Conservation (phyloP, 2,797 vertebrate species). For the Tragopan temminckii region DNA sequence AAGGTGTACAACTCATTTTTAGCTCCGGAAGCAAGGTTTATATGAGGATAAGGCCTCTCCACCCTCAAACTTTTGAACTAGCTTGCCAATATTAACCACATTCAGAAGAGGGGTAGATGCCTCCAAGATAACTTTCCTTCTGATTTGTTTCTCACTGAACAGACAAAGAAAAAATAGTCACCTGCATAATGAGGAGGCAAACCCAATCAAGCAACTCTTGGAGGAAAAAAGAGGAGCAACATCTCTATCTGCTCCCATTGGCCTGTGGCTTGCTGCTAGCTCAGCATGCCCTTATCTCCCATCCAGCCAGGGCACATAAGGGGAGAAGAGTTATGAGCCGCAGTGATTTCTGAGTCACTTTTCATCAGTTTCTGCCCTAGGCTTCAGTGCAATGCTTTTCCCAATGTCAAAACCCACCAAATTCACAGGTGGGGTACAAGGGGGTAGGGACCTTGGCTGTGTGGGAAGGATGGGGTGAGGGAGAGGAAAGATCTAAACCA, state of each 20-base stretch:
- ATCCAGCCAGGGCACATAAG: neutral
- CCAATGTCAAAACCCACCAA: neutral
- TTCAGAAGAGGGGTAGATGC: constrained; percentile 22
- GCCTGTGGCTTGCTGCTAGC: neutral
- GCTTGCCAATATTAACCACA: constrained; percentile 25
- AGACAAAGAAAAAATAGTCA: constrained; percentile 37
- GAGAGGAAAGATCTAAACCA: neutral
- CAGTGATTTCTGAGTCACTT: neutral
- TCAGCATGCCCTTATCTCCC: neutral
- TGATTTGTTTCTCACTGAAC: constrained; percentile 50
- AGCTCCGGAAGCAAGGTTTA: constrained; percentile 49
- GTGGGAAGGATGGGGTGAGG: neutral
- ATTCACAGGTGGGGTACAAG: neutral
- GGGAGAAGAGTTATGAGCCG: neutral
- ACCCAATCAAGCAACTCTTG: neutral
- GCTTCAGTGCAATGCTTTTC: neutral
- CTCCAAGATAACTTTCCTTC: neutral
- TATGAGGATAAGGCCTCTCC: constrained; percentile 38
- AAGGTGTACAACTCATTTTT: neutral
- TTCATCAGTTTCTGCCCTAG: neutral
- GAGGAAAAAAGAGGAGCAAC: neutral
- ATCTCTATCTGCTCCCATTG: neutral
- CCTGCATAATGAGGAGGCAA: constrained; percentile 16
- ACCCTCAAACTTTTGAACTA: constrained; percentile 17
- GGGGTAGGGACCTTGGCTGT: neutral